Percentiles rank a stretch among this genome's conserved stretches.
Evolutionary conservation across 2,797 vertebrate genomes (phyloP).

Genomic region (Hyperoplus immaculatus): DNA sequence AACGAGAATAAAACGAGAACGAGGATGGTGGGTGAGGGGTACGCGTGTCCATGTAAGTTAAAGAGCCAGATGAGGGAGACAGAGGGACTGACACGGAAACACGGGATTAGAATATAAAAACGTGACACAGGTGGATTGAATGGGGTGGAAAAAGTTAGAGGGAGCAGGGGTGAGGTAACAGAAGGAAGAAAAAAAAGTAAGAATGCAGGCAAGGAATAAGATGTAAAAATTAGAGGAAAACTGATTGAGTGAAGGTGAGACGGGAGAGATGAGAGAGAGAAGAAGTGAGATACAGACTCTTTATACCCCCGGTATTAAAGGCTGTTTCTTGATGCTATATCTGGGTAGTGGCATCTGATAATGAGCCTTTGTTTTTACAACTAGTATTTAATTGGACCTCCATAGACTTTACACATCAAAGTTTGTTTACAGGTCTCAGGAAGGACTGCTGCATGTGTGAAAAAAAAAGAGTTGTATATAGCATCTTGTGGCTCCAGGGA

Average conservation of each 20-base stretch:
- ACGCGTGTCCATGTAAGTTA: slow-evolving; percentile 31
- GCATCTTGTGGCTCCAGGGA: background rate
- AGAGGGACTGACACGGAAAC: slow-evolving; percentile 24
- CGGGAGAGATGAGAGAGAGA: background rate
- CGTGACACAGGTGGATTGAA: slow-evolving; percentile 24
- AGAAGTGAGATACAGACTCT: background rate
- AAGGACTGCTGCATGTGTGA: background rate
- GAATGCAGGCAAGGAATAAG: background rate
- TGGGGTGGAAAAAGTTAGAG: slow-evolving; percentile 18
- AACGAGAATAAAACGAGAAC: slow-evolving; percentile 15
- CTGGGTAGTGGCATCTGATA: background rate
- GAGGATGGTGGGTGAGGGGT: background rate
- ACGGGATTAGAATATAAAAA: slow-evolving; percentile 39
- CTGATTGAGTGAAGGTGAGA: background rate
- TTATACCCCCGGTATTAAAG: background rate
- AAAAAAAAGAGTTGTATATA: background rate
- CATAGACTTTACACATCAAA: background rate
- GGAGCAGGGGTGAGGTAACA: background rate
- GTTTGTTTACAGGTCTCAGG: background rate
- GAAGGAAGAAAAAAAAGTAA: background rate
- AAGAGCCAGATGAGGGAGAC: slow-evolving; percentile 54
- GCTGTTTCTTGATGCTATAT: background rate
- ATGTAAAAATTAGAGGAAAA: background rate
- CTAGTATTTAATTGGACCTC: background rate
- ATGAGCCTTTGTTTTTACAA: background rate